phyloP scores from a whole-genome alignment of 2,888 invertebrate genomes.

The Pyralis farinalis region DNA sequence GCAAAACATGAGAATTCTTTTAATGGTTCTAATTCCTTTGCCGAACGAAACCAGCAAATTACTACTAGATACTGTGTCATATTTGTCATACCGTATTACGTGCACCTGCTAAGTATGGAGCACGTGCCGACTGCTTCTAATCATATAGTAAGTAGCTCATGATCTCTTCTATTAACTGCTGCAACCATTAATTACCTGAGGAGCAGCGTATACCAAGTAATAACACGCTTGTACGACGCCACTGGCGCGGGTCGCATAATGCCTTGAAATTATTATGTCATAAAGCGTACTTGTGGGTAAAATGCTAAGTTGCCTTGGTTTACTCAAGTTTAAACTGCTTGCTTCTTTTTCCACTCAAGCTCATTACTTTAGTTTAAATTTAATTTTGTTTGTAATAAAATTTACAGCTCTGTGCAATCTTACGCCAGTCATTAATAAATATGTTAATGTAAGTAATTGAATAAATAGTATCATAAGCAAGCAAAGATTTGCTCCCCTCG shows the following conservation, averaged over 20 bases:
- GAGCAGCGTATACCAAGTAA: constrained; percentile 32
- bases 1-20: too few relatives aligned
- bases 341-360: not conserved
- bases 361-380: not conserved
- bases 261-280: constrained; percentile 8
- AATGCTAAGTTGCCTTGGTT: not conserved
- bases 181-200: constrained; percentile 37
- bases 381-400: not conserved
- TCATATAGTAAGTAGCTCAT: constrained; percentile 40
- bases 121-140: constrained; percentile 48
- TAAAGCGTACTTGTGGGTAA: constrained; percentile 1
- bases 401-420: too few relatives aligned
- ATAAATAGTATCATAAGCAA: too few relatives aligned
- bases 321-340: not conserved
- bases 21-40: too few relatives aligned
- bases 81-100: too few relatives aligned
- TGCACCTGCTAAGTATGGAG: constrained; percentile 33
- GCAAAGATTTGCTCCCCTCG: too few relatives aligned
- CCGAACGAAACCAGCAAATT: too few relatives aligned
- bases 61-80: too few relatives aligned
- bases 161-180: constrained; percentile 26
- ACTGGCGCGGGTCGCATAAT: constrained; percentile 3
- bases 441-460: too few relatives aligned
- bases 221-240: constrained; percentile 27
- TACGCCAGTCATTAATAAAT: too few relatives aligned